Evolutionary conservation across 1,140 invertebrate species (phyloP).

Genomic region (Drosophila biarmipes): DNA sequence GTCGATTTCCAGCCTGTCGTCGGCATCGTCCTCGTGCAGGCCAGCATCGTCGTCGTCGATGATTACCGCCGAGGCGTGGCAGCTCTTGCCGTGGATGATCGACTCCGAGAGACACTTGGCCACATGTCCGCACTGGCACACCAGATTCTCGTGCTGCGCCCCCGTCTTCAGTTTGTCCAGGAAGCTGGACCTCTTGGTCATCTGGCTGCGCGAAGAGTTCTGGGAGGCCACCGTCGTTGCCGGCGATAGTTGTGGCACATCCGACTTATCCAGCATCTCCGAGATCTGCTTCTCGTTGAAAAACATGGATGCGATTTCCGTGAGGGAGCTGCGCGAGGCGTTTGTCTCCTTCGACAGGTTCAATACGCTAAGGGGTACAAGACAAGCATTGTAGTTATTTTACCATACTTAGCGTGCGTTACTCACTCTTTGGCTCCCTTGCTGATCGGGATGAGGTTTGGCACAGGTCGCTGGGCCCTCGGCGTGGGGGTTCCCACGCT

Average conservation of each 20-base stretch:
- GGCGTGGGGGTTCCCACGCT: conserved; percentile 82
- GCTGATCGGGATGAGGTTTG: conserved; percentile 89
- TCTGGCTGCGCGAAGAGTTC: conserved; percentile 74
- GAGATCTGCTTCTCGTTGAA: conserved; percentile 81
- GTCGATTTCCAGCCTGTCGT: conserved; percentile 73
- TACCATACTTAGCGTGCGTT: too few relatives aligned
- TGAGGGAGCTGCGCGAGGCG: conserved; percentile 71
- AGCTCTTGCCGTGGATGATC: conserved; percentile 90
- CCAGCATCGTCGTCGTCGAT: conserved; percentile 85
- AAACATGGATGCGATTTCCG: conserved; percentile 80
- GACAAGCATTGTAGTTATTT: not conserved
- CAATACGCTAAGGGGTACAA: conserved; percentile 41
- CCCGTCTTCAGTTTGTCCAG: conserved; percentile 92
- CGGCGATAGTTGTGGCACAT: conserved; percentile 82
- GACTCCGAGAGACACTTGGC: conserved; percentile 94
- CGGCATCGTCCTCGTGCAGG: conserved; percentile 73
- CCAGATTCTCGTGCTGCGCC: conserved; percentile 86
- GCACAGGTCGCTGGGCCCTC: conserved; percentile 87
- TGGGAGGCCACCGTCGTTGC: conserved; percentile 78
- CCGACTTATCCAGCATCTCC: conserved; percentile 79
- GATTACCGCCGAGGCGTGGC: conserved; percentile 83
- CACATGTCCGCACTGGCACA: conserved; percentile 91
- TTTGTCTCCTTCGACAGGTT: conserved; percentile 77
- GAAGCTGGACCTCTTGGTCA: conserved; percentile 88
- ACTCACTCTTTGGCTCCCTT: conserved; percentile 77